Percentiles rank a stretch among this genome's conserved stretches.
Conservation (phyloP, 2,888 invertebrate species). For the Rotaria socialis region DNA sequence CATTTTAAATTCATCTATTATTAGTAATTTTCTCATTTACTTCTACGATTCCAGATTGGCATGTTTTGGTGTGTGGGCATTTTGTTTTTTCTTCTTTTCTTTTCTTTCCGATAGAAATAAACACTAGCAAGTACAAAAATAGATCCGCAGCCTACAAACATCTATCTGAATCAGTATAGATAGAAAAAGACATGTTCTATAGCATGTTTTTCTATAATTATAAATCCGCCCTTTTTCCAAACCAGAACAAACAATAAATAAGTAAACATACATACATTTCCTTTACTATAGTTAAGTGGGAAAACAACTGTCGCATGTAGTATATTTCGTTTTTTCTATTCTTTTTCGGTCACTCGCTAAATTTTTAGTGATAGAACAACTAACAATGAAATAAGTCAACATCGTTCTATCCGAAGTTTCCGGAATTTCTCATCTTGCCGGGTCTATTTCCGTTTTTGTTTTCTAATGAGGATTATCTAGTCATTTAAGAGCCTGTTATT, state of each 20-base stretch:
- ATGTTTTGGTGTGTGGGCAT: background rate
- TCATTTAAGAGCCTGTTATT: background rate
- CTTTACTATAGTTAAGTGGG: background rate
- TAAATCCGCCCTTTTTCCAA: background rate
- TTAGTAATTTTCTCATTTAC: background rate
- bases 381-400: background rate
- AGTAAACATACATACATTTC: background rate
- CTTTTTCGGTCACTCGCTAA: background rate
- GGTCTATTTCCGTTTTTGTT: background rate
- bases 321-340: background rate
- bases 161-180: background rate
- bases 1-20: background rate
- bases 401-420: background rate
- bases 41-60: background rate
- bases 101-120: too few species aligned
- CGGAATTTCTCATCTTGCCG: background rate
- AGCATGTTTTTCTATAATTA: background rate
- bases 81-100: background rate
- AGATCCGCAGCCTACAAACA: background rate
- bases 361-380: background rate
- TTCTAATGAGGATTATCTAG: background rate
- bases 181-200: background rate
- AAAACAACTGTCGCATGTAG: background rate
- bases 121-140: background rate
- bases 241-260: background rate